Conservation (phyloP, 2,113 vertebrate species). For the Hippocampus zosterae region DNA sequence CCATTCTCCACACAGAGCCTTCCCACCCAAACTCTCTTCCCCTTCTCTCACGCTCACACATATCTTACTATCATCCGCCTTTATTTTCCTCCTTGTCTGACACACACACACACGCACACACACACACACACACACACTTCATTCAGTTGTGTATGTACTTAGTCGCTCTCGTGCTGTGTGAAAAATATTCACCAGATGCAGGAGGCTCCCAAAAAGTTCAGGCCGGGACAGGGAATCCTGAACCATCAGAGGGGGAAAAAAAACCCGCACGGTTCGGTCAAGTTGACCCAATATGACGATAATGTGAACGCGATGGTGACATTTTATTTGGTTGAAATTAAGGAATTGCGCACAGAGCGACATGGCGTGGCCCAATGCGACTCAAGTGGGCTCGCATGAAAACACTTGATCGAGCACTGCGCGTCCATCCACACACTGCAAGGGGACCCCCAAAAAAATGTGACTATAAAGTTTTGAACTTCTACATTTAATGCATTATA, state of each 20-base stretch:
- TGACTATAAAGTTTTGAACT: background rate
- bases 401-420: background rate
- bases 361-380: background rate
- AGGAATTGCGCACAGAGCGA: background rate
- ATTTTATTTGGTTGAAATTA: background rate
- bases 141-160: conserved; percentile 3
- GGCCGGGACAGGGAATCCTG: conserved; percentile 45
- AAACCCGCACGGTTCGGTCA: background rate
- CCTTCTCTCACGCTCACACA: conserved; percentile 29
- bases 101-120: conserved; percentile 24
- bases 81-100: conserved; percentile 32
- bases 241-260: conserved; percentile 3
- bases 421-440: no score
- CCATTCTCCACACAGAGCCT: conserved; percentile 72
- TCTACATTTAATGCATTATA: background rate
- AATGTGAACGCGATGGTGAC: background rate
- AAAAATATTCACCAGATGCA: conserved; percentile 47
- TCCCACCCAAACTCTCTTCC: conserved; percentile 53
- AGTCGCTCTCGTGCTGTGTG: conserved; percentile 25
- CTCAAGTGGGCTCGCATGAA: background rate
- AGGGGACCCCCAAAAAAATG: background rate
- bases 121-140: conserved; percentile 15
- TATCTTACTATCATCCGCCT: conserved; percentile 23
- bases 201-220: conserved; percentile 59
- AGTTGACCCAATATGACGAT: background rate